Base-by-base conservation (phyloP, 2,797 vertebrate species). In the Cetoscarus ocellatus region DNA sequence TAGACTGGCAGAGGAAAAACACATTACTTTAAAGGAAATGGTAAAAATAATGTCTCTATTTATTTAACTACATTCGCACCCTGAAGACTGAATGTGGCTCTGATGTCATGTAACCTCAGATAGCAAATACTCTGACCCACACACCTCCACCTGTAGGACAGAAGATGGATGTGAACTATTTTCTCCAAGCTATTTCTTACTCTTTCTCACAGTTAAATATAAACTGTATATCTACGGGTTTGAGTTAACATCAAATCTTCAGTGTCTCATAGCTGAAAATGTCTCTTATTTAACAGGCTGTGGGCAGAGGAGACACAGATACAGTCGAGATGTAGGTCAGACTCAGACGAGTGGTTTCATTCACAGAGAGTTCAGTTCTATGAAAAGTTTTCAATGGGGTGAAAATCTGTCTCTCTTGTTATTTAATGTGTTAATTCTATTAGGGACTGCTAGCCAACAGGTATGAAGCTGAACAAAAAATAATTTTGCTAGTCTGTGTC, bases 91-190 rank as follows among this genome's bases (percentile, higher is more conserved):
- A 69, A 48, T 52, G 67, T 53, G 59, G 11, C 61, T 80, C 45
- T 69, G 43, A 68, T 43, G 43, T 63, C 34, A 17, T 47, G 58
- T 73, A 70, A 61, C 76, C 48, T 66, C 61, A 70, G 67, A 61
- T 70, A 81, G 65, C 48, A 36, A 38, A 70, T 52, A 55, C 60
- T 35, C 52, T 65, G 39, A 15, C 56, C 54, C 64, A 61, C 67
- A 73, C 64, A 68, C 59, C 12, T 72, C 39, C 36, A 42, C 58
- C 7, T 15, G 17, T 36, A 62, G 44, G 18, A 52, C 17, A 65
- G 14, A 58, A 49, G 35, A 78, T 49, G 15, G 43, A 62, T 67
- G 10, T 65, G 43, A 61, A 56, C 17, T 56, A 18, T 47, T 67
- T 57, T 75, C 51, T 51, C 34, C 52, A 35, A 6, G 1, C 44